Base-by-base conservation (phyloP, 2,797 vertebrate genomes). In the Nasua narica region DNA sequence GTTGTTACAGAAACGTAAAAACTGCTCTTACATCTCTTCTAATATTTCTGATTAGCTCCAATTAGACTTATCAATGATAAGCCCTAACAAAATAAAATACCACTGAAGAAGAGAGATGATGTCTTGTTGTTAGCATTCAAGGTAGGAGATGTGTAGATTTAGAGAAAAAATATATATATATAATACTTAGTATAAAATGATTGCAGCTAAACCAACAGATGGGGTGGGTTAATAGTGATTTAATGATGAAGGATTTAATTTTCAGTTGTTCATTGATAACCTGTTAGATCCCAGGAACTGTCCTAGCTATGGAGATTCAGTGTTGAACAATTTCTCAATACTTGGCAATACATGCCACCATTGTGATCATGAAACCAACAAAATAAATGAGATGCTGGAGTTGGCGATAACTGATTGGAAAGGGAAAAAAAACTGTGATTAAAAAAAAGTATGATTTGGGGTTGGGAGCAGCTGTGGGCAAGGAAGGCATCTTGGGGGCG, bases 21-120 rank as follows among this genome's bases (percentile, higher is more conserved):
- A 46, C 7, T 72, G 69, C n/a, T 48, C 13, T 84, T 67, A 65
- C 11, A 23, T 82, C 52, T 62, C 35, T 84, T 88, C 85, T 77
- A 77, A 87, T 87, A 21, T 88, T 88, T 97, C 62, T 85, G 85
- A 88, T 72, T 87, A 43, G 18, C 78, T 91, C 18, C 70, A 87
- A 74, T 62, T 70, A 86, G 74, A 70, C 37, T 32, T 83, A 76
- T 83, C 32, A 50, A 37, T 93, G 48, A 32, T 32, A 37, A 70
- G 27, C 65, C 32, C 23, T 76, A 37, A 18, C 13, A 52, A 79
- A 84, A 84, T 40, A 87, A 92, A 78, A 21, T n/a, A 37, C 27
- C 29, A 18, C 37, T 70, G 40, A 87, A 79, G 65, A 85, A 25
- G 27, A 35, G 14, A 58, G 50, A 50, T 81, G 7, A 23, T 62